Evolutionary conservation across 2,888 invertebrate species (phyloP), one percentile per base, ranked within the genome.

Genomic region (Rambutsinella grinnellia): DNA sequence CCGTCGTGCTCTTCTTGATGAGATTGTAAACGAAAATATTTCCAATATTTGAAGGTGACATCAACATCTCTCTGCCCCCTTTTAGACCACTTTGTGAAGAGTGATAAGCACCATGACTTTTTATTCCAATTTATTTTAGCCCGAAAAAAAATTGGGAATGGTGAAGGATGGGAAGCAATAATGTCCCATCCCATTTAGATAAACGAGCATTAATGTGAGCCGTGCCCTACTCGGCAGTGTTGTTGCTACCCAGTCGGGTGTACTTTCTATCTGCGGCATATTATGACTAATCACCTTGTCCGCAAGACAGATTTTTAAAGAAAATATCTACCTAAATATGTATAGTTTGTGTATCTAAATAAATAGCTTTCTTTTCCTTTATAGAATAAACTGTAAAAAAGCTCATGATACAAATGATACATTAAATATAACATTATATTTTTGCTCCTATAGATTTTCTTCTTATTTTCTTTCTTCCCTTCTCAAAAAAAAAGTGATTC

Each of bases 121-220:
- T n/a, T n/a, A n/a, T n/a, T n/a, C n/a, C n/a, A n/a, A n/a, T n/a
- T n/a, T n/a, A 36, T 36, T 36, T 36, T 36, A 36, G 36, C 36
- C 36, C 36, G 13, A 36, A n/a, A n/a, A n/a, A 8, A 13, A 36
- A 36, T 36, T 36, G 36, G 13, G 36, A 36, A 13, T 36, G 36
- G 36, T 36, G 13, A 36, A 13, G 5, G 36, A 36, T n/a, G n/a
- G 36, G 6, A 36, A 62, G 49, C 27, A 24, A 49, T 71, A 71
- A 71, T 71, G 71, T 58, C 47, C 21, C 28, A 71, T 57, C 47
- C 56, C 63, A 71, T 71, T 65, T 71, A 71, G 71, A 71, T 71
- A 71, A 63, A 60, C 36, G 46, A 60, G 44, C 56, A 24, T 56
- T 56, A 24, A 56, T 36, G 36, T 36, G 36, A 5, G 5, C 36